Evolutionary conservation across 2,888 invertebrate species (phyloP), one percentile per base, ranked within the genome.

Genomic region (Zelleria hepariella): DNA sequence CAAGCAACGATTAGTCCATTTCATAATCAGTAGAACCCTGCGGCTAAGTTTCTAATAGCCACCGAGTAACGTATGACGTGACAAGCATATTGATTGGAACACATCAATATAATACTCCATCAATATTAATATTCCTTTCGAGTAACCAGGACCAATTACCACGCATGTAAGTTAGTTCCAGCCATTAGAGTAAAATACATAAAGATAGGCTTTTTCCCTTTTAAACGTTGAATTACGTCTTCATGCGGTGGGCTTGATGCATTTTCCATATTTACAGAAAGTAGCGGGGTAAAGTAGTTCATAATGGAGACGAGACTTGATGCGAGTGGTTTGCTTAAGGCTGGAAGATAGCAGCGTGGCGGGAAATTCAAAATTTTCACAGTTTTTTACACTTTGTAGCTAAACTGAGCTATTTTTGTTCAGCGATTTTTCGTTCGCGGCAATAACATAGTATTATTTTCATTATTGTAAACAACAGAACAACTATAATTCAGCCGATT

Each of bases 1-100:
- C n/a, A n/a, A n/a, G n/a, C n/a, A n/a, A n/a, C n/a, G n/a, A 42
- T 10, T 5, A 42, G 32, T 42, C 10, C 32, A 42, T 42, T 15
- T 15, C 32, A 42, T 42, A 42, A 42, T 42, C 32, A 42, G 32
- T 42, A 10, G 32, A 42, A 42, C 75, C 80, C 70, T 26, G 24
- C 51, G 49, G 18, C 18, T 20, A 49, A 20, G 49, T 49, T 49
- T 21, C 49, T 49, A 49, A 49, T 49, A 21, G 49, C 49, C 49
- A 49, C 49, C 21, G 49, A 42, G 15, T 49, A 49, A 49, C 21
- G 21, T 49, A 21, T 49, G 49, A 21, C 49, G 49, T 21, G 49
- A 21, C 20, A 21, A 18, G 49, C 18, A 49, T 49, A 49, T 21
- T 49, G 49, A 49, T 49, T 21, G 49, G 20, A 18, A 49, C 49